These are phyloP conservation scores for Petroica traversi DNA, from an alignment of 2,113 vertebrate species.

Conservation along the genomic window DNA sequence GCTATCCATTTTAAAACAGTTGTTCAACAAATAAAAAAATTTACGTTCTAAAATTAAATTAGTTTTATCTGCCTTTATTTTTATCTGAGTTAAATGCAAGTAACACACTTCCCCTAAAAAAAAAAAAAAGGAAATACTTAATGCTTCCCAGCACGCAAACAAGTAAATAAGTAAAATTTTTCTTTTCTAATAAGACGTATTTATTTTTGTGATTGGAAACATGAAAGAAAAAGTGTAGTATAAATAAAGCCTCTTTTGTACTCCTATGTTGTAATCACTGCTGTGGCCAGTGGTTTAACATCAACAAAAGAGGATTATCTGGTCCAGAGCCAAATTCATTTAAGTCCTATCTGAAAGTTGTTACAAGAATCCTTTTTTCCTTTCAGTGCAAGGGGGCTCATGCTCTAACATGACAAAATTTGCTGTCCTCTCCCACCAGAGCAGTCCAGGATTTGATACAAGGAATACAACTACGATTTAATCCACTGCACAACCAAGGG, in stretches of 20 bases:
- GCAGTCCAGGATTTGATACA: neutral
- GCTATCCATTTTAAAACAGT: conserved; percentile 53
- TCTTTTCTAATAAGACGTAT: neutral
- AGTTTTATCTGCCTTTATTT: conserved; percentile 52
- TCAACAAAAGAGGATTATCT: neutral
- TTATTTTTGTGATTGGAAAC: conserved; percentile 39
- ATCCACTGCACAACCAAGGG: neutral
- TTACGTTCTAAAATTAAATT: conserved; percentile 41
- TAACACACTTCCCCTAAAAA: neutral
- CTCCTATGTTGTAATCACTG: neutral
- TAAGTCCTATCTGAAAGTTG: neutral
- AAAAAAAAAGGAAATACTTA: neutral
- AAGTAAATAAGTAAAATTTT: neutral
- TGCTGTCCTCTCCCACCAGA: neutral
- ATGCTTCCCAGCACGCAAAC: neutral
- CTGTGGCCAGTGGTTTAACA: neutral
- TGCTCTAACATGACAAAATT: neutral
- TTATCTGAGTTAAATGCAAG: conserved; percentile 28
- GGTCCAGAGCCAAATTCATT: conserved; percentile 5
- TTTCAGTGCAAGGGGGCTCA: neutral
- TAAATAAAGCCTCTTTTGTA: conserved; percentile 42
- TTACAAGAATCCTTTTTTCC: neutral
- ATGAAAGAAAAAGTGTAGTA: neutral
- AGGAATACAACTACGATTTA: neutral
- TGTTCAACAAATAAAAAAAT: conserved; percentile 32